These are phyloP conservation scores for Scaptomyza caliginosa DNA, from an alignment of 2,888 invertebrate species.

Conservation along the genomic window DNA sequence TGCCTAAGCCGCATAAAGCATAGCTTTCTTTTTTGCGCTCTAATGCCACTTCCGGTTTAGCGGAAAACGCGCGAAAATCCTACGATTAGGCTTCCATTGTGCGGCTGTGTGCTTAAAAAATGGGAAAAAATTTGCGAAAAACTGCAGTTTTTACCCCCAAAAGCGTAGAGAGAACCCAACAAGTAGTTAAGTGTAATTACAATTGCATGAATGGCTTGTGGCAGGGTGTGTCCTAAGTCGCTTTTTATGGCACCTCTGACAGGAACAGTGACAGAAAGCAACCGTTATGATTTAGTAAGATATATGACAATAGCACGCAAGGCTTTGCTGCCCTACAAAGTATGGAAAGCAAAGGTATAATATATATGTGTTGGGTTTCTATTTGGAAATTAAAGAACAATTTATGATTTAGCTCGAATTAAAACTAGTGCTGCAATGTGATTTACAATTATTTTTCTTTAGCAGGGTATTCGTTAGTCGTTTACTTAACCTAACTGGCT, in stretches of 20 bases:
- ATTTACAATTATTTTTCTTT: neutral
- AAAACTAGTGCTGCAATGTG: too few relatives aligned
- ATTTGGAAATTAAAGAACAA: neutral
- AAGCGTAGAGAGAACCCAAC: conserved; percentile 37
- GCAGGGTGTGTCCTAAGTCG: conserved; percentile 64
- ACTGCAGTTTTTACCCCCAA: conserved; percentile 57
- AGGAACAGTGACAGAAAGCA: conserved; percentile 39
- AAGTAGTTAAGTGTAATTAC: conserved; percentile 75
- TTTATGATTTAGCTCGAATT: neutral
- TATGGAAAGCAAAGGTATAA: neutral
- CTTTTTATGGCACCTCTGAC: conserved; percentile 73
- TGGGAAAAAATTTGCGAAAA: conserved; percentile 43
- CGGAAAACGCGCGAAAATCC: conserved; percentile 66
- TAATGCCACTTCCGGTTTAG: conserved; percentile 72
- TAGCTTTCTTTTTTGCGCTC: conserved; percentile 15
- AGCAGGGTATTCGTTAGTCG: conserved; percentile 2
- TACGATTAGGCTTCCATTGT: conserved; percentile 56
- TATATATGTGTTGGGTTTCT: neutral
- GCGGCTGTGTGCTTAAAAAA: conserved; percentile 28
- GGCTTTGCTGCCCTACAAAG: conserved; percentile 31
- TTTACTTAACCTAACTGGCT: neutral
- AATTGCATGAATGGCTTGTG: conserved; percentile 38
- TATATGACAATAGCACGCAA: conserved; percentile 52
- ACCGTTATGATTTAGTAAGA: conserved; percentile 70
- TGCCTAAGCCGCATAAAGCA: conserved; percentile 36